These are phyloP conservation scores for Toxotes jaculatrix DNA, from an alignment of 2,113 vertebrate species.

Conservation along the genomic window DNA sequence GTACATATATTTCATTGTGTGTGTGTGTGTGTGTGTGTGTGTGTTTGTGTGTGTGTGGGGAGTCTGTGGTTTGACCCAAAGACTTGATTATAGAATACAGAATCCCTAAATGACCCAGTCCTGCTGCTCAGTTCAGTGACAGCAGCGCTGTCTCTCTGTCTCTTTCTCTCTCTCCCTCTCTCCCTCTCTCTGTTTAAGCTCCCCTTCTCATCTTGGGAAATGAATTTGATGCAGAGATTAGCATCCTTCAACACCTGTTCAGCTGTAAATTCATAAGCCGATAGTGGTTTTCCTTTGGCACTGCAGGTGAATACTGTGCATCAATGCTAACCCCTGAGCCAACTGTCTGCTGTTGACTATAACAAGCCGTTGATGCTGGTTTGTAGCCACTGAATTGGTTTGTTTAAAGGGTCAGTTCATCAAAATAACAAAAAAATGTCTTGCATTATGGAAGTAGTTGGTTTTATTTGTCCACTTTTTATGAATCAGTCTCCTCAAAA, in stretches of 20 bases:
- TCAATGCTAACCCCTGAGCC: neutral
- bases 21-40: neutral
- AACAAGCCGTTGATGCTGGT: neutral
- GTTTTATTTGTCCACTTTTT: neutral
- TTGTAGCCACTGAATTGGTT: neutral
- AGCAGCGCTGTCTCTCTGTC: neutral
- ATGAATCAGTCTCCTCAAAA: too few relatives aligned
- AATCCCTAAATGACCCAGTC: neutral
- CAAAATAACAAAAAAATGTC: neutral
- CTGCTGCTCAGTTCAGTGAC: neutral
- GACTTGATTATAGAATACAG: neutral
- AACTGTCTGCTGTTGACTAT: neutral
- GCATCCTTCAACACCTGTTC: constrained; percentile 1
- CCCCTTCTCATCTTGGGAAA: neutral
- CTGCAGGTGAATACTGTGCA: neutral
- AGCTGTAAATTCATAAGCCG: neutral
- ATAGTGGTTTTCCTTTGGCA: neutral
- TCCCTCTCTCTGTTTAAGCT: neutral
- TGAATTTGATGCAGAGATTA: constrained; percentile 25
- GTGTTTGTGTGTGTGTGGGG: constrained; percentile 1
- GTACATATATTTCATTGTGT: neutral
- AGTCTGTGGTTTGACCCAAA: neutral
- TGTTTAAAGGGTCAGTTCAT: neutral
- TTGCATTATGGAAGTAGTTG: neutral
- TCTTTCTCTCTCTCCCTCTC: neutral